These are phyloP conservation scores for Tetraneura akinire DNA, from an alignment of 1,140 invertebrate genomes.

Conservation along the genomic window DNA sequence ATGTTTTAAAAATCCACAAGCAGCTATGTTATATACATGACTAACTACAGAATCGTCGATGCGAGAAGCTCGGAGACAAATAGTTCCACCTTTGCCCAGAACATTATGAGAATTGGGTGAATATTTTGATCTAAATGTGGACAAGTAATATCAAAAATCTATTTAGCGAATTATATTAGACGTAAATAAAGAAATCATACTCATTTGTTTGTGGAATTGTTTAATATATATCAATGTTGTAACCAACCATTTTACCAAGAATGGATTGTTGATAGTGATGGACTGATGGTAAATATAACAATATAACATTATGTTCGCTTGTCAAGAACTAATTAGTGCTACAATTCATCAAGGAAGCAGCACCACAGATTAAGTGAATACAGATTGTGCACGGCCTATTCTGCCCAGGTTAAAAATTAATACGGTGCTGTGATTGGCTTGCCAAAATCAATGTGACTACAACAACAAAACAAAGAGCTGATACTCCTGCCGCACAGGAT, in stretches of 20 bases:
- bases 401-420: too few species aligned
- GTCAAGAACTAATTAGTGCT: neutral
- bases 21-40: neutral
- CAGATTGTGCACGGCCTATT: too few species aligned
- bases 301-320: neutral
- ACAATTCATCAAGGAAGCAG: neutral
- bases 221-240: neutral
- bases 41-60: neutral
- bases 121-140: neutral
- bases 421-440: too few species aligned
- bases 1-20: neutral
- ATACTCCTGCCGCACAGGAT: too few species aligned
- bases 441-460: too few species aligned
- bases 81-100: too few species aligned
- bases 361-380: too few species aligned
- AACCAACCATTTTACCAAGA: neutral
- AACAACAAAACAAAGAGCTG: too few species aligned
- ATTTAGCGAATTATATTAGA: too few species aligned
- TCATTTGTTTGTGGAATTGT: neutral
- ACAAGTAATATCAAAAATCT: neutral
- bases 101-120: neutral
- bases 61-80: too few species aligned
- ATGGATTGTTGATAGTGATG: neutral
- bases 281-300: too few species aligned
- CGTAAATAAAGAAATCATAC: neutral